phyloP scores from a whole-genome alignment of 2,888 invertebrate genomes.

The Drosophila algonquin region DNA sequence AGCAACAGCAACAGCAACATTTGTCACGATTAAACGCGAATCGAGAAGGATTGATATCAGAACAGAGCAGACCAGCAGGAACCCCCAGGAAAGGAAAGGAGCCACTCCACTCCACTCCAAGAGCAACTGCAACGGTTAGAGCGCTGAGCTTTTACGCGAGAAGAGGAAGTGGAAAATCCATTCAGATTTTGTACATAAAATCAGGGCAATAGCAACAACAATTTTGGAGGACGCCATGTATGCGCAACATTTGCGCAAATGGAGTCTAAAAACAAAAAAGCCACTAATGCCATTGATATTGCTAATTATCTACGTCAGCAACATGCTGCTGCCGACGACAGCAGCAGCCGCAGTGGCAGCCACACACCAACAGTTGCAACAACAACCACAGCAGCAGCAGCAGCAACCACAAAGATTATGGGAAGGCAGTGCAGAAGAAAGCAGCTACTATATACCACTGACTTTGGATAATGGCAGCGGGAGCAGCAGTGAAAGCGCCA shows the following conservation, averaged over 20 bases:
- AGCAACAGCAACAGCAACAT: slow-evolving; percentile 45
- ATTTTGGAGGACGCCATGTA: slow-evolving; percentile 84
- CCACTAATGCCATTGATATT: slow-evolving; percentile 84
- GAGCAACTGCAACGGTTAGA: slow-evolving; percentile 35
- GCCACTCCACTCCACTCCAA: slow-evolving; percentile 32
- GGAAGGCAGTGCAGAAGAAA: slow-evolving; percentile 56
- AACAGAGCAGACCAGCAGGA: slow-evolving; percentile 18
- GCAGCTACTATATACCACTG: slow-evolving; percentile 57
- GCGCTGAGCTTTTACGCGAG: slow-evolving; percentile 3
- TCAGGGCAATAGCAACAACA: slow-evolving; percentile 74
- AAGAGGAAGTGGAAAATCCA: slow-evolving; percentile 49
- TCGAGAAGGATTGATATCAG: slow-evolving; percentile 16
- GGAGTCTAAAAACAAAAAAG: slow-evolving; percentile 84
- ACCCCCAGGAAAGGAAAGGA: slow-evolving; percentile 18
- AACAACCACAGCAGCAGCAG: slow-evolving; percentile 65
- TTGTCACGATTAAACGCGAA: slow-evolving; percentile 62
- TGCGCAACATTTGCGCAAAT: slow-evolving; percentile 85
- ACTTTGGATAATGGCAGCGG: slow-evolving; percentile 60
- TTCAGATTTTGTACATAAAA: slow-evolving; percentile 73
- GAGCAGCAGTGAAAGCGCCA: slow-evolving; percentile 43
- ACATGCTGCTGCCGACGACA: slow-evolving; percentile 82
- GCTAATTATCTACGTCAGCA: slow-evolving; percentile 82
- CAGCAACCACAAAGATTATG: slow-evolving; percentile 44
- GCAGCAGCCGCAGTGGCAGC: slow-evolving; percentile 72
- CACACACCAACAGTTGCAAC: slow-evolving; percentile 57